Evolutionary conservation across 2,797 vertebrate genomes (phyloP), one percentile per base, ranked within the genome.

Genomic region (Oreochromis mossambicus): DNA sequence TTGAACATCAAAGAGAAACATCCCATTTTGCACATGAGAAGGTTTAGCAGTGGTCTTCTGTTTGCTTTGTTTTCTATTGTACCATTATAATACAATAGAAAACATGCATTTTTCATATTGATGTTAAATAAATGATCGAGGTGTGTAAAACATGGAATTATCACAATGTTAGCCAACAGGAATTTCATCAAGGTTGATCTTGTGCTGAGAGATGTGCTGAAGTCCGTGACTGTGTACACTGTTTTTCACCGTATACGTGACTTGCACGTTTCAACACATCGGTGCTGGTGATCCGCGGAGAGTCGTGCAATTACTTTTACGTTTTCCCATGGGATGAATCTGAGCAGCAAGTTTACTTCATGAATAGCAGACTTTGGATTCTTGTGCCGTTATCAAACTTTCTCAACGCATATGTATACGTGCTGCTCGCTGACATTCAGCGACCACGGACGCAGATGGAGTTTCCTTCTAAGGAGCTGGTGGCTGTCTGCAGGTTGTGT

Each of bases 401-500:
- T 48, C 61, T 81, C 29, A 75, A 13, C 41, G 77, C 54, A 73
- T 75, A 80, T 43, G 36, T 55, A 68, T 51, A 73, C 75, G 68
- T 70, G 79, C 58, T 34, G 77, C 66, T 78, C 29, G 24, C 34
- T 55, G 87, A 88, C 80, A 48, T 83, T 79, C 83, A 34, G 87
- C 77, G 54, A 86, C 80, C 41, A 32, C 26, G 79, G 48, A 81
- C 80, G 80, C 90, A 90, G 83, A 91, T 92, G 82, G 80, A 15
- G 82, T 90, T 90, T 83, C 90, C 83, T 91, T 90, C 86, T 86
- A 87, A 89, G 90, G 89, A 91, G 81, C 79, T 87, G 61, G 83
- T 61, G 78, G 86, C 86, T 34, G 78, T 86, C 89, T 90, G 86
- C 85, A 88, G 84, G 90, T 92, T 78, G 75, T 93, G 83, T 82